Conservation (phyloP, 2,113 vertebrate species). For the Oceanodroma tethys region DNA sequence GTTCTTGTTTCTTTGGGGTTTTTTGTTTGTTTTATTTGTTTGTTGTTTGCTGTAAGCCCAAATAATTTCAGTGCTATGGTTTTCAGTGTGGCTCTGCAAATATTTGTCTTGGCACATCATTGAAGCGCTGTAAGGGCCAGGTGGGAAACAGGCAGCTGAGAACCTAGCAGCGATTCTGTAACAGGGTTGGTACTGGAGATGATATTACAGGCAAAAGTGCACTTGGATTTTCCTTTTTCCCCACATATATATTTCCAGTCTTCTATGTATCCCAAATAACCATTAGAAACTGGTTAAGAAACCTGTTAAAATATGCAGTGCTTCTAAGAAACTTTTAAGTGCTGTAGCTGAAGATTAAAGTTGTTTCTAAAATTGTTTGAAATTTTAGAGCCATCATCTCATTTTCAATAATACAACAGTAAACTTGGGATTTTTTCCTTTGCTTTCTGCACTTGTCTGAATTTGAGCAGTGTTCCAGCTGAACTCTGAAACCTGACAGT, state of each 20-base stretch:
- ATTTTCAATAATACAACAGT: background rate
- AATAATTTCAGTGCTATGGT: background rate
- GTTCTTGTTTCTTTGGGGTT: background rate
- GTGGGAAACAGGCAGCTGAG: background rate
- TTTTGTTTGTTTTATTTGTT: background rate
- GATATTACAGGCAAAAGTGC: accelerated
- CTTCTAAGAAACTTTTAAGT: background rate
- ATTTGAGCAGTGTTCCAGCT: background rate
- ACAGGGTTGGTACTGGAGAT: background rate
- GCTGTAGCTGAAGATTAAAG: background rate
- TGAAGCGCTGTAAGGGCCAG: background rate
- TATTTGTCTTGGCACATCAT: background rate
- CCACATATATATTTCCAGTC: accelerated
- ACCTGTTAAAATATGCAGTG: background rate
- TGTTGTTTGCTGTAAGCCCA: background rate
- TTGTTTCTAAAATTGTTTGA: background rate
- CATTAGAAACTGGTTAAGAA: background rate
- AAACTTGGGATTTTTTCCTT: background rate
- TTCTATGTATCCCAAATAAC: background rate
- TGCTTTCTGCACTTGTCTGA: background rate
- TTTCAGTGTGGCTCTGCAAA: background rate
- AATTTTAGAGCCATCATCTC: background rate
- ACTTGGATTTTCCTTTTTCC: background rate
- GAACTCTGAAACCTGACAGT: background rate
- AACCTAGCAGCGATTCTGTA: background rate